These are phyloP conservation scores for Acanthosepion pharaonis DNA, from an alignment of 2,888 invertebrate genomes.

Conservation along the genomic window DNA sequence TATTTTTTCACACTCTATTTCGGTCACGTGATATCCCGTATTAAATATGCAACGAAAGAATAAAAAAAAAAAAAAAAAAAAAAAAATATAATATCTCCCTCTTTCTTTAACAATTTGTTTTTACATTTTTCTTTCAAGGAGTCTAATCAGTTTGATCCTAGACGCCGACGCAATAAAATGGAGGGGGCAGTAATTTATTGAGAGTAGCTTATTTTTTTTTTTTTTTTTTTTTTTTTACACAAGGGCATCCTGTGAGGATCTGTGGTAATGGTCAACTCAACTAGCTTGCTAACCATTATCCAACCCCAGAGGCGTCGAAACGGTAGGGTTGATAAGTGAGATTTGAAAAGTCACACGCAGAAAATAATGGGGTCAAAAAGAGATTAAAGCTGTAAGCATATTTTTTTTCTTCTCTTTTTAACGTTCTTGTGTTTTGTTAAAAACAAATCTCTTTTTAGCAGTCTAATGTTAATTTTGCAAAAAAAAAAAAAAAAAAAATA, in stretches of 20 bases:
- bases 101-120: neutral
- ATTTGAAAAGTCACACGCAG: neutral
- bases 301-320: neutral
- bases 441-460: neutral
- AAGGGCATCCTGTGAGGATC: too few species aligned
- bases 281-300: too few species aligned
- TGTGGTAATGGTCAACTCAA: too few species aligned
- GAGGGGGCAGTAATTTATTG: too few species aligned
- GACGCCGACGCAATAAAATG: neutral
- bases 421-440: neutral
- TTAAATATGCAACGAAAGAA: too few species aligned
- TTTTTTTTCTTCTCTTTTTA: neutral
- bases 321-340: neutral
- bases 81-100: too few species aligned
- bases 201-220: too few species aligned
- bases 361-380: neutral
- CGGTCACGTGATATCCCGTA: too few species aligned
- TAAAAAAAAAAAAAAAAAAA: too few species aligned
- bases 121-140: neutral
- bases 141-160: neutral
- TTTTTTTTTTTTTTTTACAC: too few species aligned
- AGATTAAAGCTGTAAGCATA: neutral
- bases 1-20: too few species aligned
- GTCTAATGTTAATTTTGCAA: neutral
- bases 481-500: neutral